Conservation (phyloP, 2,888 invertebrate genomes). For the Oeneis ivallda region DNA sequence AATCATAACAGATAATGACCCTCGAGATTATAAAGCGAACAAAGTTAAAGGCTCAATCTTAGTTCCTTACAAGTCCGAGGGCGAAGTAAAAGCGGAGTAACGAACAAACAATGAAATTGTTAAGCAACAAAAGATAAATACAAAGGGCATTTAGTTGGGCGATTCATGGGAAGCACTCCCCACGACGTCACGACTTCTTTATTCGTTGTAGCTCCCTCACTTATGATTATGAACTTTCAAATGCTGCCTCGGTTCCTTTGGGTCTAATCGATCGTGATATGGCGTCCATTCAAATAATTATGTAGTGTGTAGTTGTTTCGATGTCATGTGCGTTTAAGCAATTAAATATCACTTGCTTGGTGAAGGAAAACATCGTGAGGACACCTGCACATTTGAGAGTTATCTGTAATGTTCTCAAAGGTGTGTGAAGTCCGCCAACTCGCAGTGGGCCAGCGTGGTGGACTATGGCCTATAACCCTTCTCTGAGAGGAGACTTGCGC, state of each 20-base stretch:
- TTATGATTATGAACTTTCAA: constrained; percentile 27
- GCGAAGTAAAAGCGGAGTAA: constrained; percentile 53
- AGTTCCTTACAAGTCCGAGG: constrained; percentile 57
- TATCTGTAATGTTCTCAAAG: too few relatives aligned
- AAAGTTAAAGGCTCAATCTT: constrained; percentile 65
- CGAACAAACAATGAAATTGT: constrained; percentile 65
- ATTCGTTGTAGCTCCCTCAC: constrained; percentile 35
- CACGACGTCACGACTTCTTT: constrained; percentile 36
- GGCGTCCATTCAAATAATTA: background rate
- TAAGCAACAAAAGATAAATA: constrained; percentile 61
- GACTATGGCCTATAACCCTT: too few relatives aligned
- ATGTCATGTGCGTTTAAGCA: too few relatives aligned
- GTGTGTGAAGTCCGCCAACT: too few relatives aligned
- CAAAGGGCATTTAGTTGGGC: constrained; percentile 49
- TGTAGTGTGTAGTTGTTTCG: background rate
- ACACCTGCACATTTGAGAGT: too few relatives aligned
- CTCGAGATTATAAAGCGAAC: constrained; percentile 55
- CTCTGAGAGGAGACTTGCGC: too few relatives aligned
- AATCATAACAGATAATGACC: constrained; percentile 55
- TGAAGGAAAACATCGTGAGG: too few relatives aligned
- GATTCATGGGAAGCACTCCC: constrained; percentile 44
- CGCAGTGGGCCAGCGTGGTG: too few relatives aligned
- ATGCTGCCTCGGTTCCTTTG: background rate
- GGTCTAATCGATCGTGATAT: constrained; percentile 5
- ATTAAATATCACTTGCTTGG: too few relatives aligned